Conservation (phyloP, 2,888 invertebrate genomes). For the Acleris laterana region DNA sequence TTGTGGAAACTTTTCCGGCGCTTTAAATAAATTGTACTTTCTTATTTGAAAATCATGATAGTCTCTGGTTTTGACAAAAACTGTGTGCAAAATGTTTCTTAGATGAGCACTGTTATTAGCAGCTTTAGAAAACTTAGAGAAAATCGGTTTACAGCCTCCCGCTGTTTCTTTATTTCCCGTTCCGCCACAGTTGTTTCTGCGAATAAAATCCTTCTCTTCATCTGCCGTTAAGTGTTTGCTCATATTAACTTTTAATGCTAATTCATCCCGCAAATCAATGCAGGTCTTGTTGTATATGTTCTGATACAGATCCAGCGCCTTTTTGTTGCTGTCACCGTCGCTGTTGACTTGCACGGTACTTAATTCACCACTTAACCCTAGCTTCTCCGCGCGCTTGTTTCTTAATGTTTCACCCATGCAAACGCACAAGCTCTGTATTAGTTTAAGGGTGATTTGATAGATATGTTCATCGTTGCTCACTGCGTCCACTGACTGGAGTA, state of each 20-base stretch:
- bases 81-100: constrained; percentile 55
- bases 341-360: constrained; percentile 45
- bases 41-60: constrained; percentile 62
- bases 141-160: neutral
- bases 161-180: constrained; percentile 5
- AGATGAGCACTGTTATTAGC: constrained; percentile 37
- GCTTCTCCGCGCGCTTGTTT: constrained; percentile 48
- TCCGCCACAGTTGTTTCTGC: constrained; percentile 43
- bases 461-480: constrained; percentile 62
- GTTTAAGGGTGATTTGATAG: constrained; percentile 61
- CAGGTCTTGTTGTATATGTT: constrained; percentile 70
- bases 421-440: constrained; percentile 67
- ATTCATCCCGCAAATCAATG: constrained; percentile 53
- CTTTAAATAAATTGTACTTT: constrained; percentile 56
- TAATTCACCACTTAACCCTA: constrained; percentile 42
- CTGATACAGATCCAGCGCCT: constrained; percentile 57
- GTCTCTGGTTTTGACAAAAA: constrained; percentile 56
- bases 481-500: constrained; percentile 63
- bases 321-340: constrained; percentile 32
- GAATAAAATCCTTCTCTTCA: constrained; percentile 41
- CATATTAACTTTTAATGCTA: constrained; percentile 48
- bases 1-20: constrained; percentile 37
- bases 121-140: neutral
- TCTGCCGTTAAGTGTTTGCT: constrained; percentile 18
- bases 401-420: constrained; percentile 65